phyloP scores from a whole-genome alignment of 2,797 vertebrate genomes.

The Manis crassicaudata region DNA sequence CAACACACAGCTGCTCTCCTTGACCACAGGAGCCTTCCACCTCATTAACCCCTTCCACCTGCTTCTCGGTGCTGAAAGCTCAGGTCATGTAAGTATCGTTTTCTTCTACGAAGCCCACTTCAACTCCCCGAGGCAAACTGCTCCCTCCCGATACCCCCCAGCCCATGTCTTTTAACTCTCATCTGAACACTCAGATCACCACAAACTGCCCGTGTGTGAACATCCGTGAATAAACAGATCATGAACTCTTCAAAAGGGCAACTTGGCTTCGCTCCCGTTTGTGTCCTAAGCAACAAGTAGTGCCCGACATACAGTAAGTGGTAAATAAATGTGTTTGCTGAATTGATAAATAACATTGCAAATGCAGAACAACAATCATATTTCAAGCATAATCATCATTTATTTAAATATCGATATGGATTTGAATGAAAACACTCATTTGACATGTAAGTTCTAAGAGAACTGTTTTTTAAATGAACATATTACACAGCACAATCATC shows the following conservation, averaged over 20 bases:
- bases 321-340: background rate
- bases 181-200: background rate
- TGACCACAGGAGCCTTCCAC: background rate
- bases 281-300: background rate
- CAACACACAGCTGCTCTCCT: background rate
- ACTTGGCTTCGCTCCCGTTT: background rate
- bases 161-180: background rate
- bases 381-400: background rate
- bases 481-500: background rate
- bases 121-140: background rate
- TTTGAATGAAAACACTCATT: background rate
- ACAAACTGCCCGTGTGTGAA: too few species aligned
- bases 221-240: background rate
- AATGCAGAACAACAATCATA: background rate
- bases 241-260: background rate
- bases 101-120: background rate
- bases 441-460: background rate
- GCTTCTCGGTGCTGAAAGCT: background rate
- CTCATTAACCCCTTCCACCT: background rate
- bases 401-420: background rate
- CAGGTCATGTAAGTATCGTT: background rate
- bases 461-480: slow-evolving; percentile 8
- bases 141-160: too few species aligned
- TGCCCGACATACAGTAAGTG: background rate
- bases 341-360: background rate